Evolutionary conservation across 1,140 invertebrate genomes (phyloP).

Genomic region (Paralvinella palmiformis): DNA sequence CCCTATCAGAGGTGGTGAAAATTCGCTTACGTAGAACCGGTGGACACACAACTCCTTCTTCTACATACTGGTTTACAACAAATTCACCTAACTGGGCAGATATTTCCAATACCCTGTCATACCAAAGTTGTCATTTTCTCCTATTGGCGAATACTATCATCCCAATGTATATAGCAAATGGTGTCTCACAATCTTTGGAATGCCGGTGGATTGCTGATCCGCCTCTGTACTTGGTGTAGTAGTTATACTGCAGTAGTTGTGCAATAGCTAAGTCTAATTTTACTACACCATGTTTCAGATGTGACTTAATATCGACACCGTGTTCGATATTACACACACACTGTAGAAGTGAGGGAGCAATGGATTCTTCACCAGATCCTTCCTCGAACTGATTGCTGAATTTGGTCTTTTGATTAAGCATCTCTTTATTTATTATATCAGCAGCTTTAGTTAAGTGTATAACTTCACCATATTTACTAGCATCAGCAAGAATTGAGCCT

Average conservation of each 20-base stretch:
- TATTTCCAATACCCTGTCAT: background rate
- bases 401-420: constrained; percentile 17
- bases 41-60: background rate
- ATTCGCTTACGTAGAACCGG: background rate
- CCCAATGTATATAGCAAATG: background rate
- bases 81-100: background rate
- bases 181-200: constrained; percentile 7
- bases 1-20: constrained; percentile 1
- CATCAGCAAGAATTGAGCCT: background rate
- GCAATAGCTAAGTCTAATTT: constrained; percentile 18
- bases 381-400: constrained; percentile 17
- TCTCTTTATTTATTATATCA: constrained; percentile 18
- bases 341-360: constrained; percentile 23
- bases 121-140: background rate
- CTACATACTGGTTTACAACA: background rate
- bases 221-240: constrained; percentile 4
- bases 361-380: constrained; percentile 12
- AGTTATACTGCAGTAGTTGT: constrained; percentile 24
- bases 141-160: background rate
- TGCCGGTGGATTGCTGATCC: constrained; percentile 12
- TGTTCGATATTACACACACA: constrained; percentile 22
- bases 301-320: constrained; percentile 18
- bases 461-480: constrained; percentile 16
- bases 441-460: constrained; percentile 19
- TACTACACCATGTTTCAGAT: constrained; percentile 16